phyloP scores from a whole-genome alignment of 2,113 vertebrate species.

The Cyphomyrus plagiostoma region DNA sequence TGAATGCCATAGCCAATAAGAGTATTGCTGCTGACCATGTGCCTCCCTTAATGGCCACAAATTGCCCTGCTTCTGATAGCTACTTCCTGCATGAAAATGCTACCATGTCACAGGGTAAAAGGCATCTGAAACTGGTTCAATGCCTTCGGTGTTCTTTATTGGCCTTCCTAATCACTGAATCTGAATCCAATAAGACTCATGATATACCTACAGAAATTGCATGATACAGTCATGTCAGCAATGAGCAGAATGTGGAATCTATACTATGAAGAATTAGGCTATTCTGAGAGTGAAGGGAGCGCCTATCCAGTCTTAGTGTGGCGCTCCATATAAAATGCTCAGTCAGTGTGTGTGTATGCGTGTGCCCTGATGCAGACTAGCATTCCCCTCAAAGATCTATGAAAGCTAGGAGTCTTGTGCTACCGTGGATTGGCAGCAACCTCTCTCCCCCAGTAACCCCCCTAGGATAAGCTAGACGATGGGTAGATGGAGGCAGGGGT shows the following conservation, averaged over 20 bases:
- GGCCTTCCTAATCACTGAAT: neutral
- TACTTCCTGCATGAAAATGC: neutral
- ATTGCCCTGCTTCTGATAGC: neutral
- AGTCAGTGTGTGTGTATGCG: neutral
- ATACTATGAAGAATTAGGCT: neutral
- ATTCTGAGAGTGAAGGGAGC: neutral
- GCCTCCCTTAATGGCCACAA: neutral
- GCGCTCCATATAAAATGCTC: neutral
- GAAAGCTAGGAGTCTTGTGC: neutral
- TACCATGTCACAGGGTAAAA: neutral
- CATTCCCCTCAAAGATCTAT: neutral
- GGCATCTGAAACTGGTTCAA: neutral
- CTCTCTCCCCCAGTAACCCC: neutral
- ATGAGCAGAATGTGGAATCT: neutral
- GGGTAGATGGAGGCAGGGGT: neutral
- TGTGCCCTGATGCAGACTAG: neutral
- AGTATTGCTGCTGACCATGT: neutral
- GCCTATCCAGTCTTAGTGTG: neutral
- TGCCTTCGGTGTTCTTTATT: neutral
- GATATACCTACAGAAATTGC: neutral
- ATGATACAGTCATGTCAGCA: neutral
- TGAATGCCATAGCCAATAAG: neutral
- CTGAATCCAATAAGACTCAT: neutral
- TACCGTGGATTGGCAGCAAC: neutral
- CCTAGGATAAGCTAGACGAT: neutral